A percentile compares a stretch with the other conserved stretches of the same genome.
Evolutionary conservation across 2,113 vertebrate genomes (phyloP).

Genomic region (Gymnorhina tibicen): DNA sequence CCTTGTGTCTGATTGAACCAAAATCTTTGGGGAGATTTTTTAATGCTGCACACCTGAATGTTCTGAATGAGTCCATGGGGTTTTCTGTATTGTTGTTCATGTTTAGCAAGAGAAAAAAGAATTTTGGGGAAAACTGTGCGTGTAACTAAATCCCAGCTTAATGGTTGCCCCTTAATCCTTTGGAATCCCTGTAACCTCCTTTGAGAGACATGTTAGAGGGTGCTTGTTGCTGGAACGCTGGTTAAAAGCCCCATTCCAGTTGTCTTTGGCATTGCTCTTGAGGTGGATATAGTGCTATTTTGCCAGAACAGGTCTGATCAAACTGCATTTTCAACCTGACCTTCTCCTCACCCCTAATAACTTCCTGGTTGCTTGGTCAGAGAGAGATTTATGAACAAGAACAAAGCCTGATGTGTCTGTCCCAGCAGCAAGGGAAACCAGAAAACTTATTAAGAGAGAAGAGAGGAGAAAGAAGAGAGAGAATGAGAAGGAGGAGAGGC

Average conservation of each 20-base stretch:
- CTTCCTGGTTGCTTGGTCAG: slow-evolving; percentile 73
- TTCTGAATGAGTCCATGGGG: neutral
- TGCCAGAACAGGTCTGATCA: slow-evolving; percentile 57
- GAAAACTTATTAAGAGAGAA: slow-evolving; percentile 55
- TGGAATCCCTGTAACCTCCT: neutral
- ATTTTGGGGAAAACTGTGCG: neutral
- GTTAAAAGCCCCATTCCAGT: neutral
- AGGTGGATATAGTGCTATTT: neutral
- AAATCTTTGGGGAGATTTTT: neutral
- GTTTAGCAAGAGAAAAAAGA: neutral
- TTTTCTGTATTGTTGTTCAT: neutral
- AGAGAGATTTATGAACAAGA: slow-evolving; percentile 72
- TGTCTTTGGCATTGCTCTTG: neutral
- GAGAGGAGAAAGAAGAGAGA: neutral
- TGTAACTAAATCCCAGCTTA: neutral
- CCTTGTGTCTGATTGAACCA: neutral
- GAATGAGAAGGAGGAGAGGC: neutral
- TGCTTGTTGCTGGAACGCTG: neutral
- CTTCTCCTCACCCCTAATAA: slow-evolving; percentile 73
- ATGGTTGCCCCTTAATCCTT: neutral
- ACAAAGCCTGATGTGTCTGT: slow-evolving; percentile 73
- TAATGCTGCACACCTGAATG: neutral
- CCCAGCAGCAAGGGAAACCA: slow-evolving; percentile 52
- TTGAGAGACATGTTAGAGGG: neutral
- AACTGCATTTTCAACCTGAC: slow-evolving; percentile 72